Base-by-base conservation (phyloP, 2,888 invertebrate genomes). In the Zhuqinia jingwanae region DNA sequence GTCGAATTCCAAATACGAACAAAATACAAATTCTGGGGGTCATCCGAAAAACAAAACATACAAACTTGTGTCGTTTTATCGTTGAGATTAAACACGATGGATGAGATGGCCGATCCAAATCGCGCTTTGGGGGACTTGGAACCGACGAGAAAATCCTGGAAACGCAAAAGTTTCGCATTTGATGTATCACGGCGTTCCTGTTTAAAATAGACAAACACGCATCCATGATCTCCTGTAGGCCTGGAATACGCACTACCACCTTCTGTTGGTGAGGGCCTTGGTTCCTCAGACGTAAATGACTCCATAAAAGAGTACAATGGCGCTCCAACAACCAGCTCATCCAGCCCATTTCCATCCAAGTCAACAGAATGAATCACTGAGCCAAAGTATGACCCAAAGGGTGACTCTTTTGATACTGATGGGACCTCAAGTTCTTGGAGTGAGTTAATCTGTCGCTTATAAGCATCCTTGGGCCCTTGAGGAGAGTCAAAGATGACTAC, bases 211-310 rank as follows among this genome's bases (percentile, higher is more conserved):
- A 88, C 17, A 36, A 78, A 85, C 0, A 88, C 82, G 17, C 73
- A 65, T 15, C 88, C 88, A n/a, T 88, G 78, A 20, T 88, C 88
- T 13, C 88, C 88, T 6, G n/a, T n/a, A n/a, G n/a, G n/a, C n/a
- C n/a, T n/a, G n/a, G n/a, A n/a, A n/a, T n/a, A n/a, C n/a, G n/a
- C n/a, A n/a, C n/a, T n/a, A n/a, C n/a, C n/a, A n/a, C n/a, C n/a
- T n/a, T n/a, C n/a, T n/a, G n/a, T n/a, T n/a, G n/a, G n/a, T n/a
- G n/a, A n/a, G n/a, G n/a, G 8, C 13, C 22, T 65, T 50, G 36
- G 36, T 17, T 42, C 42, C 50, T 20, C 22, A 56, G 17, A 20
- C 15, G 17, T n/a, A n/a, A n/a, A n/a, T n/a, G n/a, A n/a, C n/a
- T n/a, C n/a, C n/a, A n/a, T 20, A 5, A 22, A 75, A 15, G 50